Evolutionary conservation across 2,113 vertebrate genomes (phyloP).

Genomic region (Prionailurus bengalensis): DNA sequence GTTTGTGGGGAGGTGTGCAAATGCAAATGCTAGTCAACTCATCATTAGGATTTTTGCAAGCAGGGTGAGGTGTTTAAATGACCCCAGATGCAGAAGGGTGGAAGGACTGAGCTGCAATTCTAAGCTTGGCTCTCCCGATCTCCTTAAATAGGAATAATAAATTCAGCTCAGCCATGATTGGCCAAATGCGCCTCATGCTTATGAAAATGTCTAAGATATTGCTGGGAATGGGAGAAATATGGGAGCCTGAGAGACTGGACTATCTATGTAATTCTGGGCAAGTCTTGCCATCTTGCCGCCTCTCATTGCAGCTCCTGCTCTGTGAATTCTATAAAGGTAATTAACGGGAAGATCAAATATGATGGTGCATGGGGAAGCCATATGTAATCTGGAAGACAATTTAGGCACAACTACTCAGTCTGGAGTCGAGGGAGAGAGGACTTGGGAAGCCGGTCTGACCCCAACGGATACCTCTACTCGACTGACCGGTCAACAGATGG

Average conservation of each 20-base stretch:
- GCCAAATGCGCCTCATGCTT: not conserved
- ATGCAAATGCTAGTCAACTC: constrained; percentile 64
- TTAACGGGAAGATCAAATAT: not conserved
- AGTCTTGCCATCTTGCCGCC: not conserved
- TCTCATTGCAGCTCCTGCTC: not conserved
- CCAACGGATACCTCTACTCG: not conserved
- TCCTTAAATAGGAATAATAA: not conserved
- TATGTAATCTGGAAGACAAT: not conserved
- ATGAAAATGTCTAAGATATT: not conserved
- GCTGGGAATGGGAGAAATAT: not conserved
- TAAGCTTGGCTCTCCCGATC: not conserved
- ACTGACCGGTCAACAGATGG: not conserved
- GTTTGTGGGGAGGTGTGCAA: not conserved
- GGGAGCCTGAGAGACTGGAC: not conserved
- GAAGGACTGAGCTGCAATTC: not conserved
- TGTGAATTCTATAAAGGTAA: not conserved
- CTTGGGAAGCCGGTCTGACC: not conserved
- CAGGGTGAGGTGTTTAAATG: not conserved
- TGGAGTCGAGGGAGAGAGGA: not conserved
- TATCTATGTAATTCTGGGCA: not conserved
- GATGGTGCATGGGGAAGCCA: not conserved
- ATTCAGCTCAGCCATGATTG: not conserved
- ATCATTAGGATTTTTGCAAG: constrained; percentile 60
- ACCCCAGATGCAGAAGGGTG: not conserved
- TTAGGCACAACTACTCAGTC: not conserved